Evolutionary conservation across 2,888 invertebrate species (phyloP), one percentile per base, ranked within the genome.

Genomic region (Shargacucullia verbasci): DNA sequence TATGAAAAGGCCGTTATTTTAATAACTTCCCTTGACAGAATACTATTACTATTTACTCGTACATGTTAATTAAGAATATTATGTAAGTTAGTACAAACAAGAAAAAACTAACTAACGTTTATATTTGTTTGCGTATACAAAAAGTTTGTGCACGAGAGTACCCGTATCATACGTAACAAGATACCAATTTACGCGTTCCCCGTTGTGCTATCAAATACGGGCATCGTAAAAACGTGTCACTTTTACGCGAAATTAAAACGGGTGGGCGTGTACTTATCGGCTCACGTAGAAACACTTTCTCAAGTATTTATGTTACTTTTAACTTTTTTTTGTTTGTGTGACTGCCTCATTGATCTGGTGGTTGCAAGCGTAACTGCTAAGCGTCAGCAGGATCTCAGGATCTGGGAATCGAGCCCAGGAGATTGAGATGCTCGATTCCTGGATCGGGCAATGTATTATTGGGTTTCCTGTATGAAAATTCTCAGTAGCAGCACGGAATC

Each of bases 181-280:
- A 27, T 49, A 37, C 61, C 52, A 67, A 66, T 73, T 63, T 45
- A 66, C 43, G 45, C 40, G 29, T 57, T 47, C 44, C 35, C 49
- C 9, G 54, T 41, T 41, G 35, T 11, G 53, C 52, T 57, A 60
- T 63, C 60, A 63, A 63, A 66, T 60, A 50, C 35, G 45, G 53
- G 12, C 14, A 53, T 78, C 72, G 71, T 80, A 75, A 81, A 81
- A 76, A 62, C 60, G 57, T 53, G 68, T 62, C 46, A 67, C 72
- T 76, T 72, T 70, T 62, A 61, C 60, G 47, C 44, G 48, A 76
- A 73, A 76, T 78, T 79, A 73, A 79, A 75, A 59, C 54, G 45
- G 54, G 52, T 72, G 50, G 70, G 72, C 27, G 43, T 37, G 14
- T 35, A 48, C 35, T 57, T 63, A 63, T 48, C 20, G 40, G 40